Base-by-base conservation (phyloP, 2,888 invertebrate genomes). In the Pemphredon lugubris region DNA sequence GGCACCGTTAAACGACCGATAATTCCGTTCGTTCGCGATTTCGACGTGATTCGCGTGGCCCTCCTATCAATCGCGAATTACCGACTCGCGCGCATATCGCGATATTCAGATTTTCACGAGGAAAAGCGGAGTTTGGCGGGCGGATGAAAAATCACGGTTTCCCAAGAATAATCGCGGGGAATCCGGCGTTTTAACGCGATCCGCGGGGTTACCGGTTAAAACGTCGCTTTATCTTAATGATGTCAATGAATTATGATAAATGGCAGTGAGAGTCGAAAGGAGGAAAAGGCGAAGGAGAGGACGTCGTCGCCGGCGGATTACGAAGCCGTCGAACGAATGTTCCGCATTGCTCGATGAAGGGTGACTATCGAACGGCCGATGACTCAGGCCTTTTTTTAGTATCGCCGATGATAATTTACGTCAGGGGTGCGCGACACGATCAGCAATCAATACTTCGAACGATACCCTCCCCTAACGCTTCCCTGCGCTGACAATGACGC, bases 401-500 rank as follows among this genome's bases (percentile, higher is more conserved):
- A 84, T 82, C 82, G 84, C 68, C 84, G 79, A 86, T 86, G 84
- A 86, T 87, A 87, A 87, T 87, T 87, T 85, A 86, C 79, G 83
- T 82, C 68, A 81, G 84, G 85, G 87, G 84, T 84, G 84, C 75
- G 81, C 79, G 83, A 83, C 82, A 82, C 84, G 86, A 87, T 87
- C 87, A 84, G 84, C 84, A 87, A 87, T 87, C 87, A 86, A 87
- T 87, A 87, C 81, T 75, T 78, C 66, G 59, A 75, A 63, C 75
- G 77, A 79, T 81, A 81, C 78, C n/a, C 65, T 65, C 74, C 71
- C 71, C 68, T 44, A 47, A 34, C 50, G 20, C 39, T 55, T 50
- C 61, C n/a, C 26, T 48, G 13, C 39, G 26, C n/a, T 39, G 70
- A 55, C 51, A 44, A 61, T 45, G 61, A 47, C 58, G 47, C 53